These are phyloP conservation scores for Acleris emargana DNA, from an alignment of 2,888 invertebrate species.

Conservation along the genomic window DNA sequence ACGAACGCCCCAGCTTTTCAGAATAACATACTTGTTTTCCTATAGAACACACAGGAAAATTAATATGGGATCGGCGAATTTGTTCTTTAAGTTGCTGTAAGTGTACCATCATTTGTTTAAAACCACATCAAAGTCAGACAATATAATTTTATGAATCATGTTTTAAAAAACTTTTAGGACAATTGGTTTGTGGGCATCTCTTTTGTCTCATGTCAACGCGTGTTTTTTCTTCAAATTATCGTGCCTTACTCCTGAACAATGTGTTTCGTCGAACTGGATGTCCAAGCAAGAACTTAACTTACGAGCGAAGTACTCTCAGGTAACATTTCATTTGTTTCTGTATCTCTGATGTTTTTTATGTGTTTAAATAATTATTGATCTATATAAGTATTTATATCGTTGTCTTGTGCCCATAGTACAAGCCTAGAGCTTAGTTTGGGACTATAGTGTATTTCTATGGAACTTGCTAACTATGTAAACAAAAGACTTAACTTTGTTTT, in stretches of 20 bases:
- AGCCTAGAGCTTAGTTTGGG: no score
- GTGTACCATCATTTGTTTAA: constrained; percentile 40
- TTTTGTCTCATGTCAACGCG: constrained; percentile 75
- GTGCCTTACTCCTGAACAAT: constrained; percentile 72
- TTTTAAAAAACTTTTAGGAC: constrained; percentile 49
- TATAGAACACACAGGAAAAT: constrained; percentile 69
- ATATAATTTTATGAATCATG: no score
- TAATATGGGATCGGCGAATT: constrained; percentile 69
- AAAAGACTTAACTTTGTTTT: no score
- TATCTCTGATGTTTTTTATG: no score
- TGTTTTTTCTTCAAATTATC: constrained; percentile 79
- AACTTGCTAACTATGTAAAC: no score
- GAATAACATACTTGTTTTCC: constrained; percentile 75
- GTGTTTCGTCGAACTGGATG: constrained; percentile 74
- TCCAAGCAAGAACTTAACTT: constrained; percentile 68
- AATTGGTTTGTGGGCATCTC: constrained; percentile 76
- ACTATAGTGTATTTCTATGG: no score
- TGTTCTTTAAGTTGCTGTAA: constrained; percentile 75
- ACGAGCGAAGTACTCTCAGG: constrained; percentile 64
- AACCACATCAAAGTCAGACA: not conserved
- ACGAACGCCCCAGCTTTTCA: constrained; percentile 69
- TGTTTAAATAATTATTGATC: no score
- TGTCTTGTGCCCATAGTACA: no score
- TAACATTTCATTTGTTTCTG: no score
- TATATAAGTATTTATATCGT: no score